phyloP scores from a whole-genome alignment of 2,888 invertebrate genomes.

The Terebella lapidaria region DNA sequence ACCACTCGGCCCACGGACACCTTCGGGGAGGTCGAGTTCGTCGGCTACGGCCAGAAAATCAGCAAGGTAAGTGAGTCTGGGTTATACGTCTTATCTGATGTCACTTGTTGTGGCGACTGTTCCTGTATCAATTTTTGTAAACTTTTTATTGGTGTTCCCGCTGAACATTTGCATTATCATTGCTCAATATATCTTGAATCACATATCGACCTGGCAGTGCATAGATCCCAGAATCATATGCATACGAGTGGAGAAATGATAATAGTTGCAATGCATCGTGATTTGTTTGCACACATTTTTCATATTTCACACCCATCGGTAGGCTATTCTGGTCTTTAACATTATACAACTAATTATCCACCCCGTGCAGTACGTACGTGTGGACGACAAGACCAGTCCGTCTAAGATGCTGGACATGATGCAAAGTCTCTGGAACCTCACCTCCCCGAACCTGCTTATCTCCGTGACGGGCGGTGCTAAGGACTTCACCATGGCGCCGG shows the following conservation, averaged over 20 bases:
- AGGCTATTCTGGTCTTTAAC: too few relatives aligned
- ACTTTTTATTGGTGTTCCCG: too few relatives aligned
- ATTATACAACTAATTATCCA: too few relatives aligned
- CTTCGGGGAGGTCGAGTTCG: constrained; percentile 51
- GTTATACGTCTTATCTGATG: background rate
- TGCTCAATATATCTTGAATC: too few relatives aligned
- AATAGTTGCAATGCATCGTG: too few relatives aligned
- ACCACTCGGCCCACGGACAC: constrained; percentile 36
- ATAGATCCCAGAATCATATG: too few relatives aligned
- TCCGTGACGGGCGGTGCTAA: constrained; percentile 55
- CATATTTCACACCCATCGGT: too few relatives aligned
- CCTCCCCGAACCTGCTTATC: constrained; percentile 52
- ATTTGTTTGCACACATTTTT: too few relatives aligned
- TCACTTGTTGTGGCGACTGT: too few relatives aligned
- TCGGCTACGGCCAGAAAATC: constrained; percentile 40
- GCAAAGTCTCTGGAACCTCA: constrained; percentile 45
- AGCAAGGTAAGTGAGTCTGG: constrained; percentile 35
- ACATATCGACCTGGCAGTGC: too few relatives aligned
- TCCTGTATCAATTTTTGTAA: background rate
- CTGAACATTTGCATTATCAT: too few relatives aligned
- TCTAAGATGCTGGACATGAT: constrained; percentile 40
- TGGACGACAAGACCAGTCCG: constrained; percentile 40
- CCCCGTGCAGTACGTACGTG: constrained; percentile 44
- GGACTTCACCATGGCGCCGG: constrained; percentile 48
- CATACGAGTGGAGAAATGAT: too few relatives aligned